A percentile compares a stretch with the other conserved stretches of the same genome.
phyloP scores from a whole-genome alignment of 2,113 vertebrate genomes.

The Semicossyphus pulcher region DNA sequence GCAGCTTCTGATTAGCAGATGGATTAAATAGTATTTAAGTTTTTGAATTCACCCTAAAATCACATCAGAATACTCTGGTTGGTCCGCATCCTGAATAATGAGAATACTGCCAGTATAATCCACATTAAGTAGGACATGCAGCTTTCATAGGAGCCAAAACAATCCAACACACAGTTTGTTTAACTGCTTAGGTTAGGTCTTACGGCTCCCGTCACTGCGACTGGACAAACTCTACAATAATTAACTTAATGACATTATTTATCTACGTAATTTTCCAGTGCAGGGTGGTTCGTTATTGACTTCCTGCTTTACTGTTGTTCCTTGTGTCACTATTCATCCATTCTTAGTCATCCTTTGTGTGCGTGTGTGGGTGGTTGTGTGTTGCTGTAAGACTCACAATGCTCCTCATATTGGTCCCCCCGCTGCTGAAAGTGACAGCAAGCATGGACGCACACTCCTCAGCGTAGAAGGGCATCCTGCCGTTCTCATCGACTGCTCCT shows the following conservation, averaged over 20 bases:
- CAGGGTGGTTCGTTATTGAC: background rate
- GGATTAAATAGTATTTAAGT: too few species aligned
- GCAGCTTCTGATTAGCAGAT: too few species aligned
- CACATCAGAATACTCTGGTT: too few species aligned
- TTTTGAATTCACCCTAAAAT: too few species aligned
- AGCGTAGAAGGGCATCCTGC: conserved; percentile 93
- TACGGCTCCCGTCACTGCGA: background rate
- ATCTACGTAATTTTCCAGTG: background rate
- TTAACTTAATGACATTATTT: background rate
- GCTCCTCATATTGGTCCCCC: conserved; percentile 89
- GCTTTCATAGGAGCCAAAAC: background rate
- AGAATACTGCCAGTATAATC: too few species aligned
- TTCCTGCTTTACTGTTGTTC: background rate
- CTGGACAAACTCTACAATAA: background rate
- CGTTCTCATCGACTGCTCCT: conserved; percentile 95
- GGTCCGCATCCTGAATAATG: too few species aligned
- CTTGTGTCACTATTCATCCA: background rate
- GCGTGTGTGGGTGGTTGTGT: background rate
- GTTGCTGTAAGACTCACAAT: conserved; percentile 85
- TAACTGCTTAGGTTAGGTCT: too few species aligned
- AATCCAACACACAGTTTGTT: too few species aligned
- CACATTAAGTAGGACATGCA: background rate
- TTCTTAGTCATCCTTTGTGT: background rate
- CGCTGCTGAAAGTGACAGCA: conserved; percentile 96
- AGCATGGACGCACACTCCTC: conserved; percentile 98